Conservation (phyloP, 2,113 vertebrate species). For the Microtus pennsylvanicus region DNA sequence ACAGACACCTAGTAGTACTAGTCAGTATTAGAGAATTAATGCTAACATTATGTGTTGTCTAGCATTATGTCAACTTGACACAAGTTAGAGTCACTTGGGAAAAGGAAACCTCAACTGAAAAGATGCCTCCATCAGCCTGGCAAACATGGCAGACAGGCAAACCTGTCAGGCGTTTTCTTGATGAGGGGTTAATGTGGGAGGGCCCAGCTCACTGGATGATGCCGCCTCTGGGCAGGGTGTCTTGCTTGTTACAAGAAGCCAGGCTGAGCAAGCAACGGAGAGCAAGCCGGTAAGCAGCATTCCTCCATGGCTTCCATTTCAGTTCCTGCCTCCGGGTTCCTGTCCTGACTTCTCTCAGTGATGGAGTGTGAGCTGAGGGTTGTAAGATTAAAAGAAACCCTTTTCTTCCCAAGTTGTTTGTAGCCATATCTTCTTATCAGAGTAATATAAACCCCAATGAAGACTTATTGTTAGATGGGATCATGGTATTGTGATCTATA, state of each 20-base stretch:
- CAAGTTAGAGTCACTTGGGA: not conserved
- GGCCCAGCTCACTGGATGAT: not conserved
- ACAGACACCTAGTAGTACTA: not conserved
- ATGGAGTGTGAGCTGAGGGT: not conserved
- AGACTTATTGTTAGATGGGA: not conserved
- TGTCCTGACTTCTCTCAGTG: not conserved
- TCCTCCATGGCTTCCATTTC: not conserved
- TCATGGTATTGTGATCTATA: not conserved
- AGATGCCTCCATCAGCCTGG: too few relatives aligned
- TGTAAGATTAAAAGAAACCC: not conserved
- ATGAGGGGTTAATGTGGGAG: not conserved
- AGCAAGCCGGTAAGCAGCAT: not conserved
- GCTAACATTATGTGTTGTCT: not conserved
- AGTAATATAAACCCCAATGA: not conserved
- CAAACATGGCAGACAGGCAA: not conserved
- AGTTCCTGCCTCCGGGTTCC: not conserved
- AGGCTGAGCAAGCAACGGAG: too few relatives aligned
- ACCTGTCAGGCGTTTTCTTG: not conserved
- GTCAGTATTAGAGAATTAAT: not conserved
- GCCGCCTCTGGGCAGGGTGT: too few relatives aligned
- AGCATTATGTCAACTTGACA: not conserved
- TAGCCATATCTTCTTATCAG: not conserved
- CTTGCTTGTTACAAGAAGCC: not conserved
- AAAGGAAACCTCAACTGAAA: not conserved
- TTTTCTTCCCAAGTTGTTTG: not conserved